Conservation (phyloP, 1,140 invertebrate species). For the Ruditapes philippinarum region DNA sequence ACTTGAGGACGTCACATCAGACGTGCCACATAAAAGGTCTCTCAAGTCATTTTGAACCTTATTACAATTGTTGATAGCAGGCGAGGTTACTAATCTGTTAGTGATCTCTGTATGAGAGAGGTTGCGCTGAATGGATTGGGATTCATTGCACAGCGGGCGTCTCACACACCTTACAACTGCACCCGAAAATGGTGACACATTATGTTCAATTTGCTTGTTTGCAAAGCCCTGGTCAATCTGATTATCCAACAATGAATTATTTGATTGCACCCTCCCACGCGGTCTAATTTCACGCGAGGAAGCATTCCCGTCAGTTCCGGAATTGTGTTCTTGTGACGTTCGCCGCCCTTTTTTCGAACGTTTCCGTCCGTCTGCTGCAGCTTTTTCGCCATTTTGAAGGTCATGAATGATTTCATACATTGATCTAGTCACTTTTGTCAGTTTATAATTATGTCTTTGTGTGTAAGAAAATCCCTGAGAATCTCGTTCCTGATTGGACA, state of each 20-base stretch:
- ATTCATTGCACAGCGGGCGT: slow-evolving; percentile 68
- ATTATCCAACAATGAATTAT: slow-evolving; percentile 1
- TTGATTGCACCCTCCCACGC: slow-evolving; percentile 43
- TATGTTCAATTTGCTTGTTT: background rate
- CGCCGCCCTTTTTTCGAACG: slow-evolving; percentile 53
- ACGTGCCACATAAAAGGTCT: slow-evolving; percentile 60
- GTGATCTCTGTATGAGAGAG: slow-evolving; percentile 35
- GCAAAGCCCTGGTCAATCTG: slow-evolving; percentile 14
- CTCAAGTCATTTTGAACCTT: slow-evolving; percentile 66
- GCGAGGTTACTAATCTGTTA: slow-evolving; percentile 48
- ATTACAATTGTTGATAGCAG: slow-evolving; percentile 42
- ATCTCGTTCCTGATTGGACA: slow-evolving; percentile 13
- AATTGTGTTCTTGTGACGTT: slow-evolving; percentile 8
- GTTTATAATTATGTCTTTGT: slow-evolving; percentile 76
- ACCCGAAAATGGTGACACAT: slow-evolving; percentile 28
- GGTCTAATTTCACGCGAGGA: slow-evolving; percentile 35
- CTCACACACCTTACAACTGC: slow-evolving; percentile 70
- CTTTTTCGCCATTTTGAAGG: slow-evolving; percentile 71
- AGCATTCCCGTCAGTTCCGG: slow-evolving; percentile 21
- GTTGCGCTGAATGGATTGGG: slow-evolving; percentile 55
- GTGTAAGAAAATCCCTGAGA: slow-evolving; percentile 67
- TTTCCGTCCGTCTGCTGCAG: slow-evolving; percentile 48
- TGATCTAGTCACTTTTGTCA: slow-evolving; percentile 76
- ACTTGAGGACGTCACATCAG: slow-evolving; percentile 60
- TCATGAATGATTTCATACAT: slow-evolving; percentile 80